These are phyloP conservation scores for Drosophila testacea DNA, from an alignment of 2,888 invertebrate genomes.

Conservation along the genomic window DNA sequence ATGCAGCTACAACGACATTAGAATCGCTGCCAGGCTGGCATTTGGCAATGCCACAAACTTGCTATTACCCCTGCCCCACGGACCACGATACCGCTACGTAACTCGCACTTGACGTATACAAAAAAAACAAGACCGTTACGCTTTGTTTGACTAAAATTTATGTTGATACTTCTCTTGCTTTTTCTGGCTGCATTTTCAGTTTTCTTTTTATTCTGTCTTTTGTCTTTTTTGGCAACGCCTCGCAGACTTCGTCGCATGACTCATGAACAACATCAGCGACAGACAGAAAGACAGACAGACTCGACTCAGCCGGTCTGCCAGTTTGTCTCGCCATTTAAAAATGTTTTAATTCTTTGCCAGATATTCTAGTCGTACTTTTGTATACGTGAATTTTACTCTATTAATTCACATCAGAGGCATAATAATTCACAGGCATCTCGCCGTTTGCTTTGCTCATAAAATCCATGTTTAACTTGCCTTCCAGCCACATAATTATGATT, in stretches of 20 bases:
- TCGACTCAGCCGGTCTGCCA: constrained; percentile 46
- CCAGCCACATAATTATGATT: constrained; percentile 64
- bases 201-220: constrained; percentile 6
- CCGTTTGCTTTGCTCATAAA: constrained; percentile 52
- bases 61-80: constrained; percentile 60
- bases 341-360: constrained; percentile 68
- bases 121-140: constrained; percentile 57
- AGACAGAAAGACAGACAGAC: neutral
- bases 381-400: constrained; percentile 25
- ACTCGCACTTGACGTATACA: constrained; percentile 31
- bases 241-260: constrained; percentile 56
- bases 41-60: constrained; percentile 74
- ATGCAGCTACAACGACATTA: constrained; percentile 58
- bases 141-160: constrained; percentile 80
- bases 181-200: constrained; percentile 34
- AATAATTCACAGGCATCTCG: constrained; percentile 61
- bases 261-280: constrained; percentile 50
- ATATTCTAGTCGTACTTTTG: neutral
- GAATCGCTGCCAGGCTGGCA: constrained; percentile 55
- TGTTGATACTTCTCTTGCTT: constrained; percentile 68
- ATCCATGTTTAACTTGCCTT: constrained; percentile 58
- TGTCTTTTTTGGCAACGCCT: constrained; percentile 55
- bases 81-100: constrained; percentile 9
- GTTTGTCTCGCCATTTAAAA: constrained; percentile 45
- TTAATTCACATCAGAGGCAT: constrained; percentile 41